Base-by-base conservation (phyloP, 2,888 invertebrate genomes). In the Drosophila hawaiiensis region DNA sequence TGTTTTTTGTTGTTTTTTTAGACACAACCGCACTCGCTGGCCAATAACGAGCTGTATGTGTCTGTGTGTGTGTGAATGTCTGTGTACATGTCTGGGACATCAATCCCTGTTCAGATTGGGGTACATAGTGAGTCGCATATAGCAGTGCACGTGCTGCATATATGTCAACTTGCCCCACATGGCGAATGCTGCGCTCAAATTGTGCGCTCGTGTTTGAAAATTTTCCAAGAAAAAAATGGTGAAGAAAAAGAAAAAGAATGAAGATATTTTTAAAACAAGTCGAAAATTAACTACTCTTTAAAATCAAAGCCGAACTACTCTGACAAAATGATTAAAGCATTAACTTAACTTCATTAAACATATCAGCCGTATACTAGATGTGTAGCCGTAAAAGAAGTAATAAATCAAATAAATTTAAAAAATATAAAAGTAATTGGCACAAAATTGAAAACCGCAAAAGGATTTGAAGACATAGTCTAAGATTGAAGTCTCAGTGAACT, bases 101-200 rank as follows among this genome's bases (percentile, higher is more conserved):
- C 83, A 80, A 82, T 79, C 79, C 67, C 29, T 53, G 67, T 55
- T 33, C 53, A 68, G 76, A 82, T 80, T 77, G 78, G n/a, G 37
- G 33, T 39, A 52, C 29, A 41, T 16, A 31, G 63, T 56, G 55
- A 49, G n/a, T 53, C 33, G 37, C 22, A 43, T 47, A 60, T 28
- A 70, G 68, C 56, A 55, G 55, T 43, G 65, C 89, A 86, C 90
- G 90, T 90, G 82, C 82, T 68, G 63, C 78, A 86, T 85, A 85
- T 89, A 86, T 90, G 85, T 85, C 86, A 89, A 83, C 76, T 78
- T 70, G 89, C 72, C 76, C 77, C 83, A 82, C 58, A 78, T 78
- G 73, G 61, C 70, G 71, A 78, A 73, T 62, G 64, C 64, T 59
- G 78, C 73, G 63, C 79, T 69, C 25, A 43, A 86, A 84, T 82